Percentiles rank a stretch among this genome's conserved stretches.
phyloP scores from a whole-genome alignment of 1,140 invertebrate species.

The Melipona quadrifasciata region DNA sequence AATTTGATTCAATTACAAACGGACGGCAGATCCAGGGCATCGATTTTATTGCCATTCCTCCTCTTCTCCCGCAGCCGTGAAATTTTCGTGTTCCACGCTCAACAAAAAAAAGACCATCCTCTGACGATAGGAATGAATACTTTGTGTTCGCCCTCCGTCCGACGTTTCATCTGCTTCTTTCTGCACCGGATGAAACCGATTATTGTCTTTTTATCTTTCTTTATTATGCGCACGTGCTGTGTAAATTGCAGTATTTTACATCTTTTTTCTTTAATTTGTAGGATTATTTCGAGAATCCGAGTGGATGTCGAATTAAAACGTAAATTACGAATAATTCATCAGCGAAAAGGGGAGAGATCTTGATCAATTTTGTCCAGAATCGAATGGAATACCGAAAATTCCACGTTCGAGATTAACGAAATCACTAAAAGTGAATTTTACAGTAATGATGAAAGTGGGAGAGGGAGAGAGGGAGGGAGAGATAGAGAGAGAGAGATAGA shows the following conservation, averaged over 20 bases:
- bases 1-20: slow-evolving; percentile 73
- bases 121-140: too few relatives aligned
- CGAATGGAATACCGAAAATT: not conserved
- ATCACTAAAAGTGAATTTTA: not conserved
- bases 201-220: not conserved
- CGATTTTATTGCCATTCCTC: slow-evolving; percentile 68
- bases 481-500: too few relatives aligned
- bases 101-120: not conserved
- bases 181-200: not conserved
- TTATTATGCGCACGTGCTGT: not conserved
- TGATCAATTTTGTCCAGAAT: not conserved
- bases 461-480: not conserved
- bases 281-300: not conserved
- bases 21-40: slow-evolving; percentile 63
- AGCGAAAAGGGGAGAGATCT: not conserved
- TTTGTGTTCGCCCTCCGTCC: not conserved
- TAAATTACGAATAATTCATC: not conserved
- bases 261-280: not conserved
- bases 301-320: not conserved
- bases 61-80: slow-evolving; percentile 16
- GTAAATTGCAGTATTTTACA: not conserved
- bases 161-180: not conserved
- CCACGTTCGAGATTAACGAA: not conserved
- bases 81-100: slow-evolving; percentile 42
- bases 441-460: not conserved